Evolutionary conservation across 2,888 invertebrate genomes (phyloP), one percentile per base, ranked within the genome.

Genomic region (Clunio marinus): DNA sequence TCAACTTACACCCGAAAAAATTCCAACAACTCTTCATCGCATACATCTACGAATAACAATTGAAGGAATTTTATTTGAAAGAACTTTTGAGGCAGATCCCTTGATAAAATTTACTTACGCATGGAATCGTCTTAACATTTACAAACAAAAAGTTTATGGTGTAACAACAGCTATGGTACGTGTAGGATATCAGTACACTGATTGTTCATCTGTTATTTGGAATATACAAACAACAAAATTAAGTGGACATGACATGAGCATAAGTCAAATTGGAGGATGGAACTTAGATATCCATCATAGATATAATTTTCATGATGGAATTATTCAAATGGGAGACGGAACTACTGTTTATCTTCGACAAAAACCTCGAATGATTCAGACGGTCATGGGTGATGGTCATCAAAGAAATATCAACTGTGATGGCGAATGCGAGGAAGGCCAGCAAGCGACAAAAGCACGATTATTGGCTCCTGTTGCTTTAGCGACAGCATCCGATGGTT

Each of bases 251-350:
- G 96, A 96, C 75, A 93, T 97, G 91, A 92, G 92, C 70, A 96
- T 96, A 60, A 96, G 96, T 0, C 96, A 96, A 79, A 92, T 96
- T 41, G 97, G 96, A 0, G 96, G 95, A 13, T 98, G 97, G 97
- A 96, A 97, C 78, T 82, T 99, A 72, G 95, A 98, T 77, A 94
- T 97, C 71, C 97, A 98, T 81, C 97, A 98, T 76, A 85, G 96
- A 73, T 96, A 97, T 78, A 98, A 99, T 78, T 95, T 94, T 84
- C 95, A 97, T 75, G 96, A 97, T 82, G 97, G 96, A 28, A 96
- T 98, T 70, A 82, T 98, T 0, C 96, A 98, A 80, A 96, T 96
- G 77, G 98, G 98, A 27, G 97, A 98, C 74, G 98, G 98, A 10
- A 91, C 95, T 0, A 96, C 95, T 74, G 91, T 96, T 70, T 96